Evolutionary conservation across 2,888 invertebrate genomes (phyloP), one percentile per base, ranked within the genome.

Genomic region (Tetragnatha montana): DNA sequence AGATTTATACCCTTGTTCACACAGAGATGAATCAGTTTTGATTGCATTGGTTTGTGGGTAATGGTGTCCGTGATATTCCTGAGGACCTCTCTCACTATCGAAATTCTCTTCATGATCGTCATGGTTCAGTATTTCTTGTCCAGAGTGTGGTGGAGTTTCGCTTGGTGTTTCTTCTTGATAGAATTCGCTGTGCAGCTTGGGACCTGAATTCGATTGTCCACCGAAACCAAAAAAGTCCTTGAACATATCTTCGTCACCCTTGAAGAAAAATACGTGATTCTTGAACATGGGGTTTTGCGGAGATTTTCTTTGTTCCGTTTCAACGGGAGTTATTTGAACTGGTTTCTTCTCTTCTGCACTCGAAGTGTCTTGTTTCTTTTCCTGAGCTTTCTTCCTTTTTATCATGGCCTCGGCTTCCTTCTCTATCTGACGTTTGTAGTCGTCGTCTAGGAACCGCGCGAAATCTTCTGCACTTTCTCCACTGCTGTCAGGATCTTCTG

Each of bases 391-490:
- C 35, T 81, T 75, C 21, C 17, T 51, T 22, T 90, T 87, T 35
- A 90, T 79, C 7, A 87, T 51, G 8, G 47, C 74, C 74, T 90
- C 90, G n/a, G 90, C 90, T 79, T 82, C 78, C 35, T 74, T 86
- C 70, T 90, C 90, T 7, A 90, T 87, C 21, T 83, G 49, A 1
- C 49, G 12, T 19, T 73, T 76, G 49, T 90, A 90, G 21, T 90
- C 82, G 51, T 50, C 81, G 8, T 73, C 70, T 12, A 89, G 19
- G 22, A 85, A 76, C 49, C 70, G 49, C n/a, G 85, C 89, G 47
- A 50, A 84, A 17, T 89, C 84, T 8, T 71, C n/a, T 1, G 69
- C 19, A 68, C 78, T 85, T 78, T 85, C 85, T 17, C n/a, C 19
- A 22, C 82, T 82, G 10, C 73, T n/a, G 51, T 82, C 50, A 49